Evolutionary conservation across 2,888 invertebrate species (phyloP), one percentile per base, ranked within the genome.

Genomic region (Drosophila infuscata): DNA sequence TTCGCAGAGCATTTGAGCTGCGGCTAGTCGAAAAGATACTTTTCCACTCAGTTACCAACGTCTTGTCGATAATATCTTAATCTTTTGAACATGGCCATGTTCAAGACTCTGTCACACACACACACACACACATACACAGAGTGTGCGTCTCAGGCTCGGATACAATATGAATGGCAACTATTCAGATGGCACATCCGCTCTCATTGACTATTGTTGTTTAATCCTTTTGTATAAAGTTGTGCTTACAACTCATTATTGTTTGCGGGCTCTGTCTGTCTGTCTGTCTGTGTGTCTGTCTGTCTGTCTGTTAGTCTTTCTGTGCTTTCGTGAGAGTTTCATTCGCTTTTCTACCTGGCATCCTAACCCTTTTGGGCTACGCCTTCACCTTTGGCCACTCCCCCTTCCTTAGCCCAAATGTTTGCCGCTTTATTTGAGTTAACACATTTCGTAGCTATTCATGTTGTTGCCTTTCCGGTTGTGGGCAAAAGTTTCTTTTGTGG

Each of bases 211-310:
- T 89, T 89, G 88, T 87, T 89, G 85, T 74, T 80, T 87, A 89
- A 88, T 84, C 86, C 83, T 89, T 83, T 89, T 88, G 80, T 82
- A 79, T 87, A 74, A 84, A 87, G 80, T 85, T 87, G 80, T 65
- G 89, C 89, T 85, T 89, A 87, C 89, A 84, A 82, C 89, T 85
- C 87, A 85, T 89, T 85, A 85, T 85, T 87, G 87, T 78, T 78
- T 81, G 77, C 73, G 81, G 32, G 11, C 17, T 12, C 46, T 67
- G 46, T 33, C 43, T 41, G 38, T 29, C 46, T 29, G 6, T 6
- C 32, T 53, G n/a, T 54, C 54, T 54, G 32, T 11, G 20, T 32
- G 36, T 38, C 36, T n/a, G 12, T 2, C 25, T 29, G 3, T 25
- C 65, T 83, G 77, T 76, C 25, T 76, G 64, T 66, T 52, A 35